Conservation (phyloP, 30 jellyfish, hydroid and myxozoan genomes). For the Catostylus mosaicus region DNA sequence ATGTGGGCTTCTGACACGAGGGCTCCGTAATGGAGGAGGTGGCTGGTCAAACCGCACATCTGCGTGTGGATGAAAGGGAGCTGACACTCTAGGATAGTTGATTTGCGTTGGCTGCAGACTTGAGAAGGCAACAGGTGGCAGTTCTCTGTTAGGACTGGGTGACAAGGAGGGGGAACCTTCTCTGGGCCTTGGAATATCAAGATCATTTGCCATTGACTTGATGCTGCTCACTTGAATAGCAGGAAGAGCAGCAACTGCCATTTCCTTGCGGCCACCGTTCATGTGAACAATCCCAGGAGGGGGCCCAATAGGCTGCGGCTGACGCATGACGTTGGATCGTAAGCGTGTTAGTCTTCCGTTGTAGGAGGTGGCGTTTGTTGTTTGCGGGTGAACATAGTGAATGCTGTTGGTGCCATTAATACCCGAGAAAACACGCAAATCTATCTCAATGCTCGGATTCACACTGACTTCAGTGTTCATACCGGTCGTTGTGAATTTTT, state of each 20-base stretch:
- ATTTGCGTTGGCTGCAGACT: conserved; percentile 55
- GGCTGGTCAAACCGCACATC: conserved; percentile 75
- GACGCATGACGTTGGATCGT: conserved; percentile 65
- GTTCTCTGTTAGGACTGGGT: conserved; percentile 65
- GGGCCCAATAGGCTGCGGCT: conserved; percentile 69
- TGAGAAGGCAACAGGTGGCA: conserved; percentile 45
- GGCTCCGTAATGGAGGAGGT: conserved; percentile 69
- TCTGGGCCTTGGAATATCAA: conserved; percentile 57
- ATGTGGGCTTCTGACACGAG: conserved; percentile 62
- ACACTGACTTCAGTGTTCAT: conserved; percentile 98
- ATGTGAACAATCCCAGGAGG: conserved; percentile 68
- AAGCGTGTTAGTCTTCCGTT: conserved; percentile 65
- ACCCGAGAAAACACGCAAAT: conserved; percentile 80
- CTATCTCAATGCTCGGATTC: conserved; percentile 92
- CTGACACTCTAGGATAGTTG: conserved; percentile 55
- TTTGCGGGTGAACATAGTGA: conserved; percentile 77
- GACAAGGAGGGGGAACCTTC: conserved; percentile 75
- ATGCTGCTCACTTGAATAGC: conserved; percentile 63
- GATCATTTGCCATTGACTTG: conserved; percentile 59
- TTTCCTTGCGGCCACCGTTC: conserved; percentile 68
- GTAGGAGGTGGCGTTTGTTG: conserved; percentile 39
- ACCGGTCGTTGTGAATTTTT: conserved; percentile 92
- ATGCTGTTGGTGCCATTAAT: conserved; percentile 72
- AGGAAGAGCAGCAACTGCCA: conserved; percentile 62
- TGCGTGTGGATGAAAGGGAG: conserved; percentile 59